Evolutionary conservation across 2,113 vertebrate species (phyloP), one percentile per base, ranked within the genome.

Genomic region (Rhabdomys dilectus): DNA sequence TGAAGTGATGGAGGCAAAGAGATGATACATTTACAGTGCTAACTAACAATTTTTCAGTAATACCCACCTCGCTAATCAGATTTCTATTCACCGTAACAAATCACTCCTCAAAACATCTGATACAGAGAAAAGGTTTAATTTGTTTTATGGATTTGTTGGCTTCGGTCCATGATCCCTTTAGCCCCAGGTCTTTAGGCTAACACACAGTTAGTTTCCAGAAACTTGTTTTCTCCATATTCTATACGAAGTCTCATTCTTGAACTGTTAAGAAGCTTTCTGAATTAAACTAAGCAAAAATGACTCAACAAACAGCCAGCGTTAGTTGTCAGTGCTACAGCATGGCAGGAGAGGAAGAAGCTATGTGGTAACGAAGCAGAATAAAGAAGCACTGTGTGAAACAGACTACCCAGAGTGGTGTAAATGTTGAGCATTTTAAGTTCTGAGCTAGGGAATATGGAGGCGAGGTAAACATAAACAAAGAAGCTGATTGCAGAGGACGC

Each of bases 1-100:
- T 96, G 94, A 72, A 92, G 82, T 53, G 70, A 95, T 81, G 58
- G 89, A 84, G 62, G 36, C 73, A 94, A 90, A 89, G 75, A 10
- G 64, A 39, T 51, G 29, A 39, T n/a, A 93, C 21, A 86, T 17
- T 91, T 21, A 77, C 5, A 93, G n/a, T 16, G 36, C 22, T 82
- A 68, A 48, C n/a, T 60, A 93, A 92, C 42, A 73, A 85, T n/a
- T 70, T 72, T 60, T 31, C 42, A 76, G 12, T 70, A 48, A 58
- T 82, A 42, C 19, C 31, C 21, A 86, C 13, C 58, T 12, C 10
- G 12, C 24, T 58, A 42, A 29, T 29, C 5, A 88, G 26, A 6
- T 58, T 88, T 77, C 10, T 64, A 29, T 68, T 58, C 45, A 58
- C 48, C 68, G 73, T 53, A 89, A 34, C 66, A 89, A 89, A 82